These are phyloP conservation scores for Macrotus californicus DNA, from an alignment of 2,113 vertebrate genomes.

Conservation along the genomic window DNA sequence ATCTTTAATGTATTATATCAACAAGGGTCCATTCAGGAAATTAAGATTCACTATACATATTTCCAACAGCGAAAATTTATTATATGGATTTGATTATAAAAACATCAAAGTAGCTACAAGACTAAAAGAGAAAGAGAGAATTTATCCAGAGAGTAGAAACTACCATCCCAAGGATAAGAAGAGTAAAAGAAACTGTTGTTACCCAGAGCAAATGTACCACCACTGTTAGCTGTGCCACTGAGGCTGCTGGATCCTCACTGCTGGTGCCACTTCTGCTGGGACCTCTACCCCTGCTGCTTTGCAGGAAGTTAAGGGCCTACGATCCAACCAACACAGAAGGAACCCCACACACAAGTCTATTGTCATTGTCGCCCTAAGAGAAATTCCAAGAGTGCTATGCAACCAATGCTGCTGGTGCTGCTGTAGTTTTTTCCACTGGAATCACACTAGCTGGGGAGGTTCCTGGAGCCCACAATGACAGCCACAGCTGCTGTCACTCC, in stretches of 20 bases:
- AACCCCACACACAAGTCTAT: background rate
- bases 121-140: background rate
- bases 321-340: background rate
- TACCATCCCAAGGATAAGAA: background rate
- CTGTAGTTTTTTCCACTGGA: background rate
- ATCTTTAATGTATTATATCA: background rate
- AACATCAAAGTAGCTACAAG: background rate
- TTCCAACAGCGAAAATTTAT: background rate
- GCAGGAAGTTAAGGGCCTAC: background rate
- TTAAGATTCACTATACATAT: background rate
- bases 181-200: background rate
- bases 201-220: background rate
- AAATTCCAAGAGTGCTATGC: background rate
- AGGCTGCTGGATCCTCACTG: background rate
- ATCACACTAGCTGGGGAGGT: background rate
- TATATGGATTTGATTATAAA: background rate
- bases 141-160: background rate
- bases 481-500: background rate
- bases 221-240: background rate
- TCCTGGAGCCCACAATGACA: background rate
- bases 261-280: background rate
- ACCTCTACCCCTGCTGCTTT: background rate
- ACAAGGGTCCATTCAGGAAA: background rate
- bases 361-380: background rate
- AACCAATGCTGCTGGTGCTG: background rate